Percentiles rank a stretch among this genome's conserved stretches.
Conservation (phyloP, 2,888 invertebrate species). For the Petrolisthes manimaculis region DNA sequence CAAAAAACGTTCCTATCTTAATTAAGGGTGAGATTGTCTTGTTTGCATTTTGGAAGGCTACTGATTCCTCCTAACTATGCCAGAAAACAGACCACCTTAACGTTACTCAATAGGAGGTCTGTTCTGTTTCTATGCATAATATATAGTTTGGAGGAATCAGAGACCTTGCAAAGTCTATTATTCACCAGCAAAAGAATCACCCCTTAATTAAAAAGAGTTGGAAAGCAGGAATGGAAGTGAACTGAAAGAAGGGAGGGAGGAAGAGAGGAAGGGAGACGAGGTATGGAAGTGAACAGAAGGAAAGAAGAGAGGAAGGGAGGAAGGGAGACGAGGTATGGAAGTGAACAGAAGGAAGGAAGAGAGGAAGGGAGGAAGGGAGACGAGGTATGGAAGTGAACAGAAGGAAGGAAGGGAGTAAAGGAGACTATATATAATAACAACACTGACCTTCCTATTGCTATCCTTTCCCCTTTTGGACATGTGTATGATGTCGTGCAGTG, state of each 20-base stretch:
- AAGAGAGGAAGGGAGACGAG: not conserved
- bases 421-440: not conserved
- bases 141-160: too few relatives aligned
- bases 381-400: not conserved
- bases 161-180: too few relatives aligned
- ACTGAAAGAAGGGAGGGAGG: not conserved
- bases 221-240: not conserved
- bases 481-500: slow-evolving; percentile 79
- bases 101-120: too few relatives aligned
- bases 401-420: not conserved
- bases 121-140: too few relatives aligned
- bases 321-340: not conserved
- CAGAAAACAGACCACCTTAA: too few relatives aligned
- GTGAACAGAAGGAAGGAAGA: not conserved
- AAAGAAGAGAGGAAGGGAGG: not conserved
- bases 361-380: not conserved
- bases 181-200: too few relatives aligned
- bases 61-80: too few relatives aligned
- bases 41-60: too few relatives aligned
- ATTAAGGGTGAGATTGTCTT: too few relatives aligned
- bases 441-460: slow-evolving; percentile 76
- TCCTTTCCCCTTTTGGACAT: slow-evolving; percentile 80
- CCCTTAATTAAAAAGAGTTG: not conserved
- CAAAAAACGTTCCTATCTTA: too few relatives aligned
- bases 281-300: not conserved